Evolutionary conservation across 2,113 vertebrate species (phyloP), one percentile per base, ranked within the genome.

Genomic region (Eidolon helvum): DNA sequence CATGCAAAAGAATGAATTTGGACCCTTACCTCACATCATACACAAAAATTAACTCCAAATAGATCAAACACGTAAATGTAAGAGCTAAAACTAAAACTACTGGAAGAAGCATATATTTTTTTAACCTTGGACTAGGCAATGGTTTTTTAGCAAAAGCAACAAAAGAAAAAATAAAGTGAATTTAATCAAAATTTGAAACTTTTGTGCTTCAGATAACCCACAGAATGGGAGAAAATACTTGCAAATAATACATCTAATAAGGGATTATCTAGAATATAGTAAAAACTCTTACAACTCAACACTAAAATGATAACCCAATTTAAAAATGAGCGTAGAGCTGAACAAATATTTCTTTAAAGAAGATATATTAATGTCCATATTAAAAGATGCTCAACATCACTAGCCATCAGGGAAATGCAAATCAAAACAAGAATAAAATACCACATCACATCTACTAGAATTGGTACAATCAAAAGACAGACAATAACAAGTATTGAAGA

Each of bases 271-370:
- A 72, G 59, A 87, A 57, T 86, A 82, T 55, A 66, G 21, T 53
- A 72, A 71, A 91, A 93, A 79, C 11, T 74, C 55, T 63, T 82
- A 65, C 1, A 72, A 83, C 48, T 93, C 78, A 69, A 82, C 22
- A 85, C 61, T 48, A 89, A 96, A 91, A 92, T 94, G 57, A 80
- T 26, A 83, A 94, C 6, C 35, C 43, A 35, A 75, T 83, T 93
- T 91, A 24, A 48, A n/a, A 91, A 65, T 19, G 16, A 30, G 43
- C 78, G 43, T 35, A 91, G 65, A 94, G 22, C 43, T 91, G 30
- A 89, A 63, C 0, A 61, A n/a, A 59, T 38, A 84, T 35, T 85
- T 96, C 63, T 66, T 40, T 48, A 88, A 90, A 94, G 55, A 87
- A 92, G 91, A 92, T 55, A 80, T 26, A 96, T 65, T 78, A 94